Conservation (phyloP, 2,797 vertebrate species). For the Margarornis squamiger region DNA sequence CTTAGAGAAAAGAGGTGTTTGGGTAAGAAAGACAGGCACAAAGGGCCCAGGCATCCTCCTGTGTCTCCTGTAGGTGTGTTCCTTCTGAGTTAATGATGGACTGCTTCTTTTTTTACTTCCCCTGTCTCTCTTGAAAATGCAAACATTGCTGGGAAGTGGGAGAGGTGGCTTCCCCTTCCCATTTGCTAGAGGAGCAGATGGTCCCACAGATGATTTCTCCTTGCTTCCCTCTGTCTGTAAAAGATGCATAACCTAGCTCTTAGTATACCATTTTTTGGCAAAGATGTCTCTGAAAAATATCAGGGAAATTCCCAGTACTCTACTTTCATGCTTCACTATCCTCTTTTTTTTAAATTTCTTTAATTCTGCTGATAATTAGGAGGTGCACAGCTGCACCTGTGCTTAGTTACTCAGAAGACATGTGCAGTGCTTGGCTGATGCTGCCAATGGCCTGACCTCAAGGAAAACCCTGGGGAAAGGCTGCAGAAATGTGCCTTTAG, state of each 20-base stretch:
- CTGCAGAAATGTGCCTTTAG: not conserved
- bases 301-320: slow-evolving; percentile 42
- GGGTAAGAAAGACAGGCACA: not conserved
- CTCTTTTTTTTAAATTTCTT: not conserved
- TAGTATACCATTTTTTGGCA: slow-evolving; percentile 19
- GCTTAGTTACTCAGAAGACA: not conserved
- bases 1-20: not conserved
- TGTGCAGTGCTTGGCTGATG: accelerated
- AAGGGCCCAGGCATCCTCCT: not conserved
- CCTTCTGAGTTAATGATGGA: not conserved
- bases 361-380: not conserved
- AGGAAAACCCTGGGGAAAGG: not conserved
- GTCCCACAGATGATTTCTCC: slow-evolving; percentile 27
- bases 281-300: not conserved
- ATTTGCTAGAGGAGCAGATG: slow-evolving; percentile 17
- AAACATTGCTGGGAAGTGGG: not conserved
- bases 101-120: slow-evolving; percentile 8
- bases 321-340: not conserved
- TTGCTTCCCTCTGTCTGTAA: slow-evolving; percentile 41
- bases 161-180: slow-evolving; percentile 37
- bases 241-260: not conserved
- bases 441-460: not conserved
- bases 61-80: not conserved
- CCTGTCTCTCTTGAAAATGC: not conserved
- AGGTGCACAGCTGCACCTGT: not conserved